Evolutionary conservation across 2,888 invertebrate genomes (phyloP).

Genomic region (Pseudeuparius sepicola): DNA sequence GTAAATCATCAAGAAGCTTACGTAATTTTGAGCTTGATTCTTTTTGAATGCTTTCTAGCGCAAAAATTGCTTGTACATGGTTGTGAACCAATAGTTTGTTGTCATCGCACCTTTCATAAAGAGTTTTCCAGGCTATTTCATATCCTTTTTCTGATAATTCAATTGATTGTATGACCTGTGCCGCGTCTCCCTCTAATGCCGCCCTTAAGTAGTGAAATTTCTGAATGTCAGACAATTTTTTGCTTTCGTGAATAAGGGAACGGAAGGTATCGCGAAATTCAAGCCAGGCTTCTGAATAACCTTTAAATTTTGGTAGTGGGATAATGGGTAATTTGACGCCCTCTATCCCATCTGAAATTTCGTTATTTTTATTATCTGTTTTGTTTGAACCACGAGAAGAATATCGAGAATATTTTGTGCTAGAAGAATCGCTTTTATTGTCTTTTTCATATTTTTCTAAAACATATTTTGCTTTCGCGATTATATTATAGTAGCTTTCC

Average conservation of each 20-base stretch:
- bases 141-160: constrained; percentile 9
- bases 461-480: constrained; percentile 2
- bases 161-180: constrained; percentile 11
- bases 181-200: constrained; percentile 11
- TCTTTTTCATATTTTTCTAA: constrained; percentile 5
- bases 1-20: constrained; percentile 6
- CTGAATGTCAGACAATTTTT: constrained; percentile 12
- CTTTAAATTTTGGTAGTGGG: constrained; percentile 10
- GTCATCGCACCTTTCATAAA: constrained; percentile 14
- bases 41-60: constrained; percentile 9
- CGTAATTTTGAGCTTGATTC: constrained; percentile 5
- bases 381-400: no score
- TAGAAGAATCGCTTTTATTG: no score
- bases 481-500: no score
- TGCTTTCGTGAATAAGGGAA: constrained; percentile 15
- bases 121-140: constrained; percentile 11
- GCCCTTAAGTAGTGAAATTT: constrained; percentile 16
- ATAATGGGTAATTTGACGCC: no score
- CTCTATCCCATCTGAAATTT: no score
- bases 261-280: constrained; percentile 13
- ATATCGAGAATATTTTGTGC: no score
- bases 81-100: constrained; percentile 8
- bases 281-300: constrained; percentile 5
- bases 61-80: constrained; percentile 12
- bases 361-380: no score